Evolutionary conservation across 2,888 invertebrate species (phyloP).

Genomic region (Phasia obesa): DNA sequence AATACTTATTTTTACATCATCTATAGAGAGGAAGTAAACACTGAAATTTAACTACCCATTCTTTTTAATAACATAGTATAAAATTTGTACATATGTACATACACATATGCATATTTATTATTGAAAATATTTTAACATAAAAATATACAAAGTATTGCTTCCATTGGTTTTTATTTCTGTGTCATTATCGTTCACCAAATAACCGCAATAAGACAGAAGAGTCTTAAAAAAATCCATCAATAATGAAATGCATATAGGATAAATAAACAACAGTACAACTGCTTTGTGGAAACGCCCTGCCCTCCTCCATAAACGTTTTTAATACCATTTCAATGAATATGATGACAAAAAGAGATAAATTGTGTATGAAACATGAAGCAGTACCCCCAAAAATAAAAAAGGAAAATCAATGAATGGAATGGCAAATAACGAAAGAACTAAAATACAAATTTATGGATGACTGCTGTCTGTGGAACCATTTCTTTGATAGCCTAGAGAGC

Average conservation of each 20-base stretch:
- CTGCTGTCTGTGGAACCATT: neutral
- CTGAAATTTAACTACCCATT: too few relatives aligned
- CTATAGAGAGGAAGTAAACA: too few relatives aligned
- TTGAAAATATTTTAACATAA: neutral
- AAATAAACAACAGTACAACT: slow-evolving; percentile 24
- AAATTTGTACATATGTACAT: too few relatives aligned
- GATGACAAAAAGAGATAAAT: slow-evolving; percentile 41
- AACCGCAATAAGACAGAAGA: slow-evolving; percentile 17
- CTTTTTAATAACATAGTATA: too few relatives aligned
- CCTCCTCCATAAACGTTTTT: neutral
- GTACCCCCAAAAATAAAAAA: neutral
- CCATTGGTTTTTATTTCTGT: slow-evolving; percentile 20
- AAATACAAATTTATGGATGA: slow-evolving; percentile 31
- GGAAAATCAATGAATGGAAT: neutral
- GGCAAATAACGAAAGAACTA: too few relatives aligned
- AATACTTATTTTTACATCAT: too few relatives aligned
- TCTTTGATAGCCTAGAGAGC: neutral
- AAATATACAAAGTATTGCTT: neutral
- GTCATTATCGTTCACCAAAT: slow-evolving; percentile 27
- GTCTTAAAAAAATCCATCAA: slow-evolving; percentile 20
- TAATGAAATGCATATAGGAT: slow-evolving; percentile 52
- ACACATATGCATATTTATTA: too few relatives aligned
- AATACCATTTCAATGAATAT: slow-evolving; percentile 15
- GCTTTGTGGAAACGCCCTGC: neutral
- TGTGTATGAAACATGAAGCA: slow-evolving; percentile 18